These are phyloP conservation scores for Sphinx pinastri DNA, from an alignment of 2,888 invertebrate genomes.

Conservation along the genomic window DNA sequence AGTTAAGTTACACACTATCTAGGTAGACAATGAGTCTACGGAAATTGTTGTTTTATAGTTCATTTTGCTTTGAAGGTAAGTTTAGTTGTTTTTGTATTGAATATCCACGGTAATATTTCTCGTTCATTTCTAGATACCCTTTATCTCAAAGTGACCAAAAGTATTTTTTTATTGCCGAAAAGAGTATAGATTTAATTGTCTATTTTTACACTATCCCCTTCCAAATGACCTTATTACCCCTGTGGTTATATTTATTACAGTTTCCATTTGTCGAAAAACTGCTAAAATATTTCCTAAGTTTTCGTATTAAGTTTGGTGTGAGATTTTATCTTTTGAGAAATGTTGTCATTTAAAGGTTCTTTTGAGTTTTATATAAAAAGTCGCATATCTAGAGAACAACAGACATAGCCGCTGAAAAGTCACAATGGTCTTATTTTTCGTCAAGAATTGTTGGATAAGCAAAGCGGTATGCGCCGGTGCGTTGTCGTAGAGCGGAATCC, in stretches of 20 bases:
- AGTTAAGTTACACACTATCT: neutral
- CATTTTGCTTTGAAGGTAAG: neutral
- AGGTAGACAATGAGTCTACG: neutral
- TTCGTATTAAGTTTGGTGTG: neutral
- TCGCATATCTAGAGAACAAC: neutral
- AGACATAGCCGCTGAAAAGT: neutral
- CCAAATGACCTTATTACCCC: neutral
- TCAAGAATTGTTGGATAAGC: conserved; percentile 15
- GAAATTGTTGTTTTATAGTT: neutral
- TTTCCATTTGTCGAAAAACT: neutral
- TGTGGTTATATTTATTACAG: neutral
- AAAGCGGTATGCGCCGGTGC: neutral
- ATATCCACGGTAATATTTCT: neutral
- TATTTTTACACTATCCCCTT: neutral
- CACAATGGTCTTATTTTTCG: neutral
- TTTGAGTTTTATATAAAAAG: neutral
- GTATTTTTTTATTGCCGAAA: no score
- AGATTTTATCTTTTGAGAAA: neutral
- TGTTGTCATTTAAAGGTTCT: neutral
- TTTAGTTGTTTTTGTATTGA: neutral
- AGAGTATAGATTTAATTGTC: neutral
- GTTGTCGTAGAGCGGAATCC: neutral
- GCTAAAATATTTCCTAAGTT: neutral
- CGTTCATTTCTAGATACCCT: neutral
- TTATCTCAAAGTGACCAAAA: no score